Base-by-base conservation (phyloP, 1,140 invertebrate species). In the Cyclargus thomasi region DNA sequence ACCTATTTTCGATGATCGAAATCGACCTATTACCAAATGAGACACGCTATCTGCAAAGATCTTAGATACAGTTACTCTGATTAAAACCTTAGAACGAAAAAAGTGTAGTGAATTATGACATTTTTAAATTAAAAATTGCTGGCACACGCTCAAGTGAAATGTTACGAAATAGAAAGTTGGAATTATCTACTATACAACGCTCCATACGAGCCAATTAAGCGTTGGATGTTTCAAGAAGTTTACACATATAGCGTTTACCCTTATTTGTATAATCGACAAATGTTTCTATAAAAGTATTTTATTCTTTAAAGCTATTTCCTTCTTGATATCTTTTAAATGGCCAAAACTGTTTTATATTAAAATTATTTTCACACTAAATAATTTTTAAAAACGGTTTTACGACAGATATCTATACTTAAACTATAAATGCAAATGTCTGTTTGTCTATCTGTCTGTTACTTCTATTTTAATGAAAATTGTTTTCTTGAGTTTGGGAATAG, bases 121-220 rank as follows among this genome's bases (percentile, higher is more conserved):
- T 47, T 47, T 47, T 47, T 47, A 47, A 47, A 20, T 59, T 59
- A 20, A 55, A 55, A 55, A 20, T 59, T 59, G 18, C 21, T 59
- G 55, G 55, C 55, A 11, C 18, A 11, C 55, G 18, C 10, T 59
- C 55, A 59, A 59, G 21, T 59, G 18, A 8, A 20, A 59, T 59
- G 55, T 59, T 47, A 47, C 6, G 11, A 47, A 47, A 47, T 47
- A 16, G 6, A 47, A 47, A 47, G 39, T 47, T 47, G 29, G 5
- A 29, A 29, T 29, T 29, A 29, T 29, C 29, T 16, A 47, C 3
- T 11, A 47, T 39, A 8, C 36, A 39, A 39, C 36, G 36, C 36
- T 39, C 10, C 1, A 39, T 47, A 47, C 39, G 14, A 47, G 14
- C 39, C 39, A 47, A 47, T 47, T 47, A 47, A 47, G 39, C 39